Conservation (phyloP, 2,888 invertebrate species). For the Sarcophaga carnaria region DNA sequence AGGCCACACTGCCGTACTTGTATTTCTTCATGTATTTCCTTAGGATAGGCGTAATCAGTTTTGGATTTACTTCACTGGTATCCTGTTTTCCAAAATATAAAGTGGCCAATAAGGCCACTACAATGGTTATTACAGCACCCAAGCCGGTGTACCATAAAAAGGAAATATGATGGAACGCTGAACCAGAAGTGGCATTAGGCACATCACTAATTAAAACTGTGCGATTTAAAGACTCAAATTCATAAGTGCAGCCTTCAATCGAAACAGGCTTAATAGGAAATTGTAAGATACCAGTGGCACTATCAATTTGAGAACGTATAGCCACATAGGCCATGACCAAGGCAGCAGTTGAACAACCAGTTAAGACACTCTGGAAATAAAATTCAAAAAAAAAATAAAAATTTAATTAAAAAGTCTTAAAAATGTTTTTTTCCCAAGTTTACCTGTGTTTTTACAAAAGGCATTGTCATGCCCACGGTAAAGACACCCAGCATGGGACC, state of each 20-base stretch:
- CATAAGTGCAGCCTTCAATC: constrained; percentile 73
- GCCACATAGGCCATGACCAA: constrained; percentile 86
- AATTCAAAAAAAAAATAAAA: neutral
- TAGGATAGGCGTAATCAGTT: constrained; percentile 85
- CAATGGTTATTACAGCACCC: constrained; percentile 84
- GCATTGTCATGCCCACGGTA: constrained; percentile 85
- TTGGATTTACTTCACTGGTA: constrained; percentile 83
- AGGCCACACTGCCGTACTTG: constrained; percentile 70
- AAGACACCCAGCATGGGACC: constrained; percentile 88
- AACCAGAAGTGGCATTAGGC: neutral
- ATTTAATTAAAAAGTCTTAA: neutral
- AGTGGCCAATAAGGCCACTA: constrained; percentile 84
- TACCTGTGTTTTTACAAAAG: constrained; percentile 85
- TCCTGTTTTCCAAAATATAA: constrained; percentile 83
- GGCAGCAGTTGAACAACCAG: constrained; percentile 85
- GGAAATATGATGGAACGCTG: constrained; percentile 84
- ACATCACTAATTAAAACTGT: constrained; percentile 68
- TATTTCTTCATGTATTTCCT: constrained; percentile 81
- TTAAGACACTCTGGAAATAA: constrained; percentile 84
- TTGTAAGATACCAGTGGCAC: constrained; percentile 84
- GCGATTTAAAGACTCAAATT: constrained; percentile 72
- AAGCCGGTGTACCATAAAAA: constrained; percentile 88
- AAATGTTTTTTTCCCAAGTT: neutral
- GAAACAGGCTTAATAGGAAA: constrained; percentile 74
- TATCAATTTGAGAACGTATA: constrained; percentile 86